phyloP scores from a whole-genome alignment of 2,113 vertebrate species.

The Pseudopipra pipra region DNA sequence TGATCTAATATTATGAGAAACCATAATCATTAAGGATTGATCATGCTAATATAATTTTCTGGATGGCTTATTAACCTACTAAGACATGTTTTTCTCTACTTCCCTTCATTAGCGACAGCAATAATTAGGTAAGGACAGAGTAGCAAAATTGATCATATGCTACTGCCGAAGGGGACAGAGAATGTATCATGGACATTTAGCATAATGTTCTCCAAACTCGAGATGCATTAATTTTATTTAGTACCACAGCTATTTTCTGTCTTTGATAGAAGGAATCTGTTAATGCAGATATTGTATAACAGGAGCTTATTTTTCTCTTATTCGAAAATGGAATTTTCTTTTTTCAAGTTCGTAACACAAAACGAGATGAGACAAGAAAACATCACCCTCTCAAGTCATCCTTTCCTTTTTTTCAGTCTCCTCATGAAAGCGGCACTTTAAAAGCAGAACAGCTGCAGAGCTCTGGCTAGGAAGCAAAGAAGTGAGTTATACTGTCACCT shows the following conservation, averaged over 20 bases:
- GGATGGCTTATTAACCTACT: slow-evolving; percentile 76
- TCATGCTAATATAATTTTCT: slow-evolving; percentile 75
- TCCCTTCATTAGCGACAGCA: slow-evolving; percentile 70
- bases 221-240: slow-evolving; percentile 29
- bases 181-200: slow-evolving; percentile 42
- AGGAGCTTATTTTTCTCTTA: background rate
- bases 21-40: slow-evolving; percentile 73
- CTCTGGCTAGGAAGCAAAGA: background rate
- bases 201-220: slow-evolving; percentile 27
- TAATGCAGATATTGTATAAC: background rate
- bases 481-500: background rate
- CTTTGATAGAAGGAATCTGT: slow-evolving; percentile 29
- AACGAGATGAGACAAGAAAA: background rate
- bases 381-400: background rate
- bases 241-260: slow-evolving; percentile 4
- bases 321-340: background rate
- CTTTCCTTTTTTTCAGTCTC: background rate
- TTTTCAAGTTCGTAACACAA: background rate
- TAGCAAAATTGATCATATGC: slow-evolving; percentile 66
- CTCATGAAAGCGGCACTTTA: background rate
- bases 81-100: slow-evolving; percentile 72
- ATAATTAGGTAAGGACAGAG: slow-evolving; percentile 72
- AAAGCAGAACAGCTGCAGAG: background rate
- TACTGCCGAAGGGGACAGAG: slow-evolving; percentile 31
- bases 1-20: slow-evolving; percentile 70